Percentiles rank a stretch among this genome's conserved stretches.
Conservation (phyloP, 2,888 invertebrate species). For the Neoscelio sp. region DNA sequence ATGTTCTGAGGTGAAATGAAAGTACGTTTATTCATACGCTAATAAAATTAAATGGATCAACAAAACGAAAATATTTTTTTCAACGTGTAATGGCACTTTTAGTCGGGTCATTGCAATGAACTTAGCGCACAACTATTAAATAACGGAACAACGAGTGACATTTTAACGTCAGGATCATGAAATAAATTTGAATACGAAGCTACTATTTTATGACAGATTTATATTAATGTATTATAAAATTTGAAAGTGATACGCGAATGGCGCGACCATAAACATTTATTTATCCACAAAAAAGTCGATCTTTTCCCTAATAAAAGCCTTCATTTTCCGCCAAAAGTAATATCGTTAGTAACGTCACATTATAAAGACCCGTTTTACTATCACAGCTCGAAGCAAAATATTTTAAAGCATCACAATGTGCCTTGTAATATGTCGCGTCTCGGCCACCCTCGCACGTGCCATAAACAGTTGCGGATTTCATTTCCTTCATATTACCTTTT, state of each 20-base stretch:
- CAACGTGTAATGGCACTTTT: constrained; percentile 55
- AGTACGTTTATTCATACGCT: constrained; percentile 58
- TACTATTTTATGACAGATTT: constrained; percentile 64
- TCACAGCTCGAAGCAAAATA: constrained; percentile 64
- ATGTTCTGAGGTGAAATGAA: constrained; percentile 43
- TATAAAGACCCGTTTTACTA: constrained; percentile 64
- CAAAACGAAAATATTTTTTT: constrained; percentile 62
- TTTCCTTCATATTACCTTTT: constrained; percentile 64
- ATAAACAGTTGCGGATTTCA: constrained; percentile 65
- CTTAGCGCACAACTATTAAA: constrained; percentile 58
- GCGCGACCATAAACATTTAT: constrained; percentile 58
- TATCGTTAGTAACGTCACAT: constrained; percentile 63
- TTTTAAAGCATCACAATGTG: constrained; percentile 64
- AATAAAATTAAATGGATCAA: constrained; percentile 64
- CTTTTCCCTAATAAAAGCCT: constrained; percentile 64
- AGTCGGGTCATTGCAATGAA: constrained; percentile 51
- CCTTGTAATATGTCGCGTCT: constrained; percentile 81
- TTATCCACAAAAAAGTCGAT: constrained; percentile 62
- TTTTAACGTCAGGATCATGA: constrained; percentile 53
- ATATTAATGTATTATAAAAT: constrained; percentile 66
- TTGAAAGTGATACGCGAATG: constrained; percentile 62
- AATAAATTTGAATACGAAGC: constrained; percentile 60
- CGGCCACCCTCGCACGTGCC: constrained; percentile 80
- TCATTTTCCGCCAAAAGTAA: constrained; percentile 62
- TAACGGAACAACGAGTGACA: constrained; percentile 51